Percentiles rank a stretch among this genome's conserved stretches.
Conservation (phyloP, 2,888 invertebrate genomes). For the Epiblema foenella region DNA sequence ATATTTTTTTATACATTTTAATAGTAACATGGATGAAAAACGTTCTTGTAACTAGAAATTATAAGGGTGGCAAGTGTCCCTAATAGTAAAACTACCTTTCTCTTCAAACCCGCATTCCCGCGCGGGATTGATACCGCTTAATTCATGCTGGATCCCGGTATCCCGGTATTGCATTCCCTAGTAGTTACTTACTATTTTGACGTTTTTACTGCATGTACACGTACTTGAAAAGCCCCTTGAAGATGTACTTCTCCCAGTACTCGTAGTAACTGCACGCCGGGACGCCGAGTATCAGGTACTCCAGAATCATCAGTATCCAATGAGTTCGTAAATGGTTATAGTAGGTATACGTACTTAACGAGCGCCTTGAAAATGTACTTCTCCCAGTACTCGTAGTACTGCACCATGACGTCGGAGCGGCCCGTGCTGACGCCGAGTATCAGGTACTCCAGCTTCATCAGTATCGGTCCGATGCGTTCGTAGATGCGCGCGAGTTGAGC, state of each 20-base stretch:
- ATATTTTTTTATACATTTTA: no score
- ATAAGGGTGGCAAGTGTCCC: no score
- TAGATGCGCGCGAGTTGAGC: constrained; percentile 89
- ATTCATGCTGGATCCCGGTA: no score
- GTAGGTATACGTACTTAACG: constrained; percentile 60
- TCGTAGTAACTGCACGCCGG: constrained; percentile 91
- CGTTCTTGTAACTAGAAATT: no score
- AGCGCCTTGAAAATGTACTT: constrained; percentile 87
- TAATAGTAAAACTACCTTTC: no score
- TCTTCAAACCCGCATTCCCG: no score
- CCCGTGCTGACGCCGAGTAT: constrained; percentile 93
- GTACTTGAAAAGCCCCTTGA: constrained; percentile 63
- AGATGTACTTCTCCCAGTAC: constrained; percentile 93
- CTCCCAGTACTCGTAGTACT: constrained; percentile 94
- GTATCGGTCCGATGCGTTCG: constrained; percentile 91
- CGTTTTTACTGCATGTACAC: no score
- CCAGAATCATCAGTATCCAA: constrained; percentile 92
- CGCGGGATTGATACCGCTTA: no score
- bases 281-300: constrained; percentile 92
- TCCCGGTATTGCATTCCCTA: no score
- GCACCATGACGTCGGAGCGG: constrained; percentile 88
- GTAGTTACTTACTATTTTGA: no score
- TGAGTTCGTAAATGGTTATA: constrained; percentile 45
- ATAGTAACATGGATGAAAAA: no score
- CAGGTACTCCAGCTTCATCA: constrained; percentile 94